Evolutionary conservation across 2,113 vertebrate genomes (phyloP).

Genomic region (Penelope pileata): DNA sequence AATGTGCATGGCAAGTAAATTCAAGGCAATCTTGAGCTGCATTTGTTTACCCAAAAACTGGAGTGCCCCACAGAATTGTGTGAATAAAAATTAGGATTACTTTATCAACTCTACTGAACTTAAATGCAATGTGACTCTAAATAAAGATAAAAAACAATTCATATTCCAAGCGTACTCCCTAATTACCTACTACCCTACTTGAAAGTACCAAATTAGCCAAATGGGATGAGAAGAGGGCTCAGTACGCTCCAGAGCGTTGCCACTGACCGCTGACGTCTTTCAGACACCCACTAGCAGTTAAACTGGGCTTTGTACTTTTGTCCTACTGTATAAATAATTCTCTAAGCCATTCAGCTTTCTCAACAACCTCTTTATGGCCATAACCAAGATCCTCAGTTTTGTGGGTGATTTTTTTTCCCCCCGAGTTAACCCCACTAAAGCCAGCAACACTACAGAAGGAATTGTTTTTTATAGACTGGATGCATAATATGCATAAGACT

Average conservation of each 20-base stretch:
- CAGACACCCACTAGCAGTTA: conserved; percentile 3
- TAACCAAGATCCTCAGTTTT: conserved; percentile 3
- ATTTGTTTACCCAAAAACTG: not conserved
- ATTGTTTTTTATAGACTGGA: not conserved
- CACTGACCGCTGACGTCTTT: not conserved
- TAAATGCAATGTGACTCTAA: not conserved
- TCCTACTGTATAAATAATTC: not conserved
- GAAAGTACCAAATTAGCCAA: conserved; percentile 8
- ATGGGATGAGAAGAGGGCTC: not conserved
- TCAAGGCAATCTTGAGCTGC: not conserved
- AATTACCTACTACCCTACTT: not conserved
- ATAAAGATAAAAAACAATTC: not conserved
- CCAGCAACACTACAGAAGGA: not conserved
- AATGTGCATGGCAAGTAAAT: not conserved
- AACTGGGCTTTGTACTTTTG: not conserved
- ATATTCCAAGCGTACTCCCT: not conserved
- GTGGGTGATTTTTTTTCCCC: not conserved
- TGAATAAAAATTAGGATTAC: not conserved
- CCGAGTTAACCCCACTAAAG: not conserved
- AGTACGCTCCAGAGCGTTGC: not conserved
- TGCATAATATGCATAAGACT: not conserved
- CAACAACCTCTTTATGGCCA: not conserved
- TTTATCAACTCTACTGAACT: not conserved
- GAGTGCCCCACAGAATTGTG: not conserved
- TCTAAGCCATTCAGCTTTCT: not conserved